Base-by-base conservation (phyloP, 2,888 invertebrate species). In the Cistogaster globosa region DNA sequence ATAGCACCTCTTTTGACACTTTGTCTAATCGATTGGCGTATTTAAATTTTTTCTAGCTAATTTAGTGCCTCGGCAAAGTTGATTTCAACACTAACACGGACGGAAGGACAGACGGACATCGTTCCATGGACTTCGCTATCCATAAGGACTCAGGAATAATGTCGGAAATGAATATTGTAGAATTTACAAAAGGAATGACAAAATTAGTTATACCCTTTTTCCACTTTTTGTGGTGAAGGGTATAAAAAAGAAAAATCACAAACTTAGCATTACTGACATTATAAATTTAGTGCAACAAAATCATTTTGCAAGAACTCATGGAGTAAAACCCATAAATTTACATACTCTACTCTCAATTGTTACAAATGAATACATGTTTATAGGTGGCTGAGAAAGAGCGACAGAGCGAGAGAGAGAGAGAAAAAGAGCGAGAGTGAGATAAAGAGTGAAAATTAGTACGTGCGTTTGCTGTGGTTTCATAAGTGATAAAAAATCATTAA, bases 401-500 rank as follows among this genome's bases (percentile, higher is more conserved):
- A 26, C 1, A 26, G 4, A 26, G 38, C 16, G 48, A 36, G 57
- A 26, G 26, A 42, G 18, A 20, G n/a, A 14, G 26, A 45, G 45
- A 18, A 11, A 9, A n/a, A 67, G 48, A 22, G 45, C 7, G 38
- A 11, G 14, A 0, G 65, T 0, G 53, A 6, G 22, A 16, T 8
- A 11, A 8, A 18, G 18, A 45, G 12, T 14, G 14, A 57, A 53
- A 18, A 36, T 75, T 18, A 36, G 6, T 55, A 20, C 53, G 45
- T 57, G 48, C 55, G 57, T 57, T 11, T 68, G 32, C 11, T 26
- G 2, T 6, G 14, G 22, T 76, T 80, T 84, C 77, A 82, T 77
- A 82, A 85, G 60, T 81, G 77, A 81, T 78, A 81, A 82, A 85
- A 26, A 82, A 69, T 85, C 74, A 81, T 81, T 85, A 85, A 85